Evolutionary conservation across 2,113 vertebrate genomes (phyloP).

Genomic region (Platichthys flesus): DNA sequence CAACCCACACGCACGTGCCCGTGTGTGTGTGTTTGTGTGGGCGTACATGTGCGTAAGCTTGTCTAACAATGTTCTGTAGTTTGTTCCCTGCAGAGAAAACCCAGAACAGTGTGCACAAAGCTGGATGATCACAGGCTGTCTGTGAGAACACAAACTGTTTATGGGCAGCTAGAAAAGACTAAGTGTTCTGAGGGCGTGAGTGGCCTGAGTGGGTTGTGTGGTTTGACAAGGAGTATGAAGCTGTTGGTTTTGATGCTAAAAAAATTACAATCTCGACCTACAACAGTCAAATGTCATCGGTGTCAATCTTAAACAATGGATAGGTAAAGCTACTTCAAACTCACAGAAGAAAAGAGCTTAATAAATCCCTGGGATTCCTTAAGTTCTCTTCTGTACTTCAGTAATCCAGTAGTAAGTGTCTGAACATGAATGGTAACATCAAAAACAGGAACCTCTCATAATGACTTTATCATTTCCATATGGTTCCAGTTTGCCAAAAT

Average conservation of each 20-base stretch:
- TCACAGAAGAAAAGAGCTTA: neutral
- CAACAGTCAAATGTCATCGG: neutral
- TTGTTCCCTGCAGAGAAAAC: constrained; percentile 40
- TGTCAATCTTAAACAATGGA: neutral
- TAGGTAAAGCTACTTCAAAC: neutral
- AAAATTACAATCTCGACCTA: neutral
- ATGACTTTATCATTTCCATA: too few relatives aligned
- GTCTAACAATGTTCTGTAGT: constrained; percentile 12
- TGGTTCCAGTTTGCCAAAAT: too few relatives aligned
- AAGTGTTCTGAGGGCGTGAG: constrained; percentile 39
- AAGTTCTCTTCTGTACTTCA: neutral
- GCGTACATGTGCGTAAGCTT: neutral
- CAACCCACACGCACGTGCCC: neutral
- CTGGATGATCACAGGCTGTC: constrained; percentile 40
- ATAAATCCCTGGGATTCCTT: neutral
- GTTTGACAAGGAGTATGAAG: neutral
- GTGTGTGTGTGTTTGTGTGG: constrained; percentile 15
- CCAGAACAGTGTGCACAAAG: constrained; percentile 34
- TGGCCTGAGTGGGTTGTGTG: constrained; percentile 21
- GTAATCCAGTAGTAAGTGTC: neutral
- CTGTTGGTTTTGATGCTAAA: neutral
- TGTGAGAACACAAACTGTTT: constrained; percentile 15
- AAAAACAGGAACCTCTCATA: neutral
- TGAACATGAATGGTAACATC: neutral
- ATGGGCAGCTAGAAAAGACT: constrained; percentile 24